Evolutionary conservation across 1,140 invertebrate species (phyloP).

Genomic region (Ips typographus): DNA sequence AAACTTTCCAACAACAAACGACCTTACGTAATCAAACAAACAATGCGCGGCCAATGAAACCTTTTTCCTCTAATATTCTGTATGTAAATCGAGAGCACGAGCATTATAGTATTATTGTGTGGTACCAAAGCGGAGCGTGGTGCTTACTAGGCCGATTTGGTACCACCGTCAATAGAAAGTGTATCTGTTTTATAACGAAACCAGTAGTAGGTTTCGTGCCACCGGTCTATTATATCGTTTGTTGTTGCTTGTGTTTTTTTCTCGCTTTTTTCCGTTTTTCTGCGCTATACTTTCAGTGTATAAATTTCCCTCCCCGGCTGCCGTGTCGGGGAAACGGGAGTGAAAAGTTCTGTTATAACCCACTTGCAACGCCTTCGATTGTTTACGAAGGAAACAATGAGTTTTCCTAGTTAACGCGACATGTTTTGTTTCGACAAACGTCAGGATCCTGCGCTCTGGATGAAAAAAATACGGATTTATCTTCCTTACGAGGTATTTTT

Average conservation of each 20-base stretch:
- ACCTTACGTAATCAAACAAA: constrained; percentile 20
- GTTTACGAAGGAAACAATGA: too few relatives aligned
- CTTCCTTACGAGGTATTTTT: constrained; percentile 38
- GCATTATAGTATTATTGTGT: not conserved
- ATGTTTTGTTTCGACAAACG: constrained; percentile 41
- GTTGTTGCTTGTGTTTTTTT: not conserved
- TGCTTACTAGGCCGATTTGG: constrained; percentile 26
- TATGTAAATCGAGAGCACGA: not conserved
- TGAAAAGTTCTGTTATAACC: constrained; percentile 17
- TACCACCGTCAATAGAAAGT: constrained; percentile 24
- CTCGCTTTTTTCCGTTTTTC: not conserved
- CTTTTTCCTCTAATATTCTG: constrained; percentile 11
- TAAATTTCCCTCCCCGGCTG: not conserved
- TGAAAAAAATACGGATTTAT: constrained; percentile 42
- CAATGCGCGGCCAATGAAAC: constrained; percentile 17
- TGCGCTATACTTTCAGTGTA: not conserved
- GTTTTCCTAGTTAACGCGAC: constrained; percentile 3
- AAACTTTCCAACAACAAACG: constrained; percentile 16
- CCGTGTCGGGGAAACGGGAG: not conserved
- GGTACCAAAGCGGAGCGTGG: not conserved
- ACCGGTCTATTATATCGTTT: constrained; percentile 2
- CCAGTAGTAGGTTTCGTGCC: constrained; percentile 4
- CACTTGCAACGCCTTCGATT: not conserved
- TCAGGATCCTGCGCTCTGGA: constrained; percentile 33
- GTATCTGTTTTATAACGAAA: constrained; percentile 28